Evolutionary conservation across 2,888 invertebrate species (phyloP).

Genomic region (Iphiclides podalirius): DNA sequence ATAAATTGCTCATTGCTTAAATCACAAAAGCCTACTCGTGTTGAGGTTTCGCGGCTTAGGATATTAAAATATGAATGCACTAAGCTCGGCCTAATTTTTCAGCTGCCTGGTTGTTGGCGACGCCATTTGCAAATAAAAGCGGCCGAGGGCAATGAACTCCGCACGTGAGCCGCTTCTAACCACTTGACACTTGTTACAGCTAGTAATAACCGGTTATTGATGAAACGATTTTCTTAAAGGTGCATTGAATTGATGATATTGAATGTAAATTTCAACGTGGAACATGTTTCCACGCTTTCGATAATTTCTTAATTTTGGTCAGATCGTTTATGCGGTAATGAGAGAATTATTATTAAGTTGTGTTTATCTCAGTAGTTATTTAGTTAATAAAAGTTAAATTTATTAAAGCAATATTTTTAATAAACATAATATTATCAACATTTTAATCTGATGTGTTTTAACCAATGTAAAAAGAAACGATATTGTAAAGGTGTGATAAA

Average conservation of each 20-base stretch:
- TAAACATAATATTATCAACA: too few species aligned
- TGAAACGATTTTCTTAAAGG: constrained; percentile 1
- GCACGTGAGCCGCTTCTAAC: constrained; percentile 20
- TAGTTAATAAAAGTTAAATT: too few species aligned
- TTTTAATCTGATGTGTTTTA: too few species aligned
- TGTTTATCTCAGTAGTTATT: too few species aligned
- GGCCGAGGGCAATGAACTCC: constrained; percentile 16
- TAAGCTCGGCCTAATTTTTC: neutral
- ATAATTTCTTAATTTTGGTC: neutral
- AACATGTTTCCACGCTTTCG: neutral
- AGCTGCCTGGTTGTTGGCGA: constrained; percentile 12
- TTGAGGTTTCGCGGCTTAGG: too few species aligned
- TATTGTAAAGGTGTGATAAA: too few species aligned
- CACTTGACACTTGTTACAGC: constrained; percentile 21
- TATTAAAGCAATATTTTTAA: too few species aligned
- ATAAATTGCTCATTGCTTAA: too few species aligned
- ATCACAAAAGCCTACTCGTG: too few species aligned
- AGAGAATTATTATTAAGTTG: too few species aligned
- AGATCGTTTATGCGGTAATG: too few species aligned
- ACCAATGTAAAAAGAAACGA: too few species aligned
- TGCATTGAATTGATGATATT: constrained; percentile 3
- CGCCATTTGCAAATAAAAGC: constrained; percentile 20
- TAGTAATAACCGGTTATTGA: constrained; percentile 18
- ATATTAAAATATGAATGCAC: neutral
- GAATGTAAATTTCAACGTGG: neutral